Evolutionary conservation across 2,113 vertebrate species (phyloP).

Genomic region (Triplophysa siluroides): DNA sequence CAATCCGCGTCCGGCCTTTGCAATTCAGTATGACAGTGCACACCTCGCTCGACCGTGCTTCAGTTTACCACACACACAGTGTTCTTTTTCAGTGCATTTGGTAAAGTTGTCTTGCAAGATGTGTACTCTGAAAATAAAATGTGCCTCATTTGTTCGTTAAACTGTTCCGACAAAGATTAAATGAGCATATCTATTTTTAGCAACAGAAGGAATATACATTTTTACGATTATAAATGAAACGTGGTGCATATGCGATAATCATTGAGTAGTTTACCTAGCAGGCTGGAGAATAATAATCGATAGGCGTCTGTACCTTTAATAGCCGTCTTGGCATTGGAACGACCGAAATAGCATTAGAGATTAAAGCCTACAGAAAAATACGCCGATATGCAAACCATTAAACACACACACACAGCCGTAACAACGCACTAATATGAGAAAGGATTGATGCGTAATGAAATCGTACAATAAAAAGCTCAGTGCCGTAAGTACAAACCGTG

Average conservation of each 20-base stretch:
- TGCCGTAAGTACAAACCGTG: constrained; percentile 46
- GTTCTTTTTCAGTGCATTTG: background rate
- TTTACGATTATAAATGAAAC: background rate
- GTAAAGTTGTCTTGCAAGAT: background rate
- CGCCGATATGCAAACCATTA: background rate
- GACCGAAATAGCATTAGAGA: constrained; percentile 27
- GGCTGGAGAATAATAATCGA: constrained; percentile 38
- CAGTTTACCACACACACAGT: background rate
- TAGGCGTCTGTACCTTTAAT: constrained; percentile 62
- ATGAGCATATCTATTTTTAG: background rate
- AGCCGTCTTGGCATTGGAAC: constrained; percentile 60
- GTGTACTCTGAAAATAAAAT: background rate
- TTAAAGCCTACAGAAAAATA: constrained; percentile 29
- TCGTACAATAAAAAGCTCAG: constrained; percentile 23
- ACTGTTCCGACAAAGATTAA: constrained; percentile 3
- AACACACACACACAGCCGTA: background rate
- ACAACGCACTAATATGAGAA: background rate
- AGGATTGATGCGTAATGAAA: background rate
- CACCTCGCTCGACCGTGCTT: background rate
- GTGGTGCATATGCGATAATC: background rate
- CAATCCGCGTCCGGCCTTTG: constrained; percentile 40
- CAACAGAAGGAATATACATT: background rate
- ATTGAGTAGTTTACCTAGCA: constrained; percentile 24
- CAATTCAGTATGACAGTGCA: background rate
- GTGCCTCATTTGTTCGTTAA: background rate